phyloP scores from a whole-genome alignment of 2,797 vertebrate genomes.

The Eupleurogrammus muticus region DNA sequence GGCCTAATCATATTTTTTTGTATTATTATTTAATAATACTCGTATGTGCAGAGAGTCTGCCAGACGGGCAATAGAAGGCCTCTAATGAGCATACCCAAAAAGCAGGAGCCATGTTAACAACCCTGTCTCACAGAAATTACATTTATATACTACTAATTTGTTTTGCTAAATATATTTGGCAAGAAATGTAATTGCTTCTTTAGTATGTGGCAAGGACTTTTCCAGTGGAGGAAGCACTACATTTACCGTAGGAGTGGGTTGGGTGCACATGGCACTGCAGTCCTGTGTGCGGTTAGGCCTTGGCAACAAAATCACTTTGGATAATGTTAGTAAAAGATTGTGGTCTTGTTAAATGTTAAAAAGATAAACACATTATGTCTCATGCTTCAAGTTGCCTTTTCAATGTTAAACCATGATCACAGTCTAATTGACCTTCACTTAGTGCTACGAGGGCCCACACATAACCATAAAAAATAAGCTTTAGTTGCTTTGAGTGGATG shows the following conservation, averaged over 20 bases:
- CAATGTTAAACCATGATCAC: background rate
- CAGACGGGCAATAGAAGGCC: no score
- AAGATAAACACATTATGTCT: background rate
- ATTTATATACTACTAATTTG: background rate
- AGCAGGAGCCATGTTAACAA: background rate
- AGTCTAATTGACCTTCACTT: background rate
- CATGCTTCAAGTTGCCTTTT: background rate
- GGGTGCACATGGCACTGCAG: background rate
- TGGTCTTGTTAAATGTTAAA: background rate
- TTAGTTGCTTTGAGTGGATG: background rate
- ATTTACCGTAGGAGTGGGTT: background rate
- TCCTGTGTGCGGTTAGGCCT: background rate
- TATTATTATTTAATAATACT: background rate
- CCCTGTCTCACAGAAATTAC: background rate
- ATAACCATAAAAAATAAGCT: conserved; percentile 2
- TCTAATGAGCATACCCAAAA: background rate
- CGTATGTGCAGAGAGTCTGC: background rate
- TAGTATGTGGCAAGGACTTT: background rate
- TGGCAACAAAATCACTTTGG: background rate
- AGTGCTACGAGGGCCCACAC: background rate
- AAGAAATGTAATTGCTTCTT: background rate
- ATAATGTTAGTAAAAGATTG: background rate
- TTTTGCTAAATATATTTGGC: background rate
- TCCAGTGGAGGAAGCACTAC: background rate
- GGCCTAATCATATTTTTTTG: background rate